Conservation (phyloP, 2,888 invertebrate species). For the Timema cristinae region DNA sequence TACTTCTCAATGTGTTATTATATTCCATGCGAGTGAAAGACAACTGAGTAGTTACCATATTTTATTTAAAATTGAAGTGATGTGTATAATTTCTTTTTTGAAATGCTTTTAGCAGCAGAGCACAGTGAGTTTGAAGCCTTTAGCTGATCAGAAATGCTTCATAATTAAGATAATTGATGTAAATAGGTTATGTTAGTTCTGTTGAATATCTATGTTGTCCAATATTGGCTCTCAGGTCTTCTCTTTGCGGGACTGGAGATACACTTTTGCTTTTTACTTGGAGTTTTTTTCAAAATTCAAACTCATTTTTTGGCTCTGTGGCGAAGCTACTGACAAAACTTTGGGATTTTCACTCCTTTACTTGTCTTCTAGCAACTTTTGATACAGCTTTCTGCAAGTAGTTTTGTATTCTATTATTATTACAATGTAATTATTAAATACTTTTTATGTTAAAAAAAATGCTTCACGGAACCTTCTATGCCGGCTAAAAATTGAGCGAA, state of each 20-base stretch:
- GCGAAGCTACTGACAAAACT: conserved; percentile 23
- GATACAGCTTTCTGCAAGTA: no score
- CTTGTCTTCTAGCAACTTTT: neutral
- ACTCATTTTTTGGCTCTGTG: conserved; percentile 29
- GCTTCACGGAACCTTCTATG: conserved; percentile 43
- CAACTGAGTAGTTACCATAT: no score
- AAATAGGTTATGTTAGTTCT: neutral
- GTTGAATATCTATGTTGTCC: conserved; percentile 16
- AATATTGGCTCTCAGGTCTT: conserved; percentile 70
- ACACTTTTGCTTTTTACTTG: neutral
- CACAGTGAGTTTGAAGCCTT: conserved; percentile 32
- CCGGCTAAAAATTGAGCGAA: conserved; percentile 47
- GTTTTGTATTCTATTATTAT: conserved; percentile 19
- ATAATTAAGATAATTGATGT: conserved; percentile 18
- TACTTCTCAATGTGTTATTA: no score
- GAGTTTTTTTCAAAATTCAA: conserved; percentile 25
- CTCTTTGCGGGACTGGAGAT: conserved; percentile 66
- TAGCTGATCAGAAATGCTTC: neutral
- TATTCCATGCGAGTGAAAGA: no score
- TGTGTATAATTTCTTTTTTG: neutral
- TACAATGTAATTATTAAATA: conserved; percentile 33
- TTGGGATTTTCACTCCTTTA: conserved; percentile 18
- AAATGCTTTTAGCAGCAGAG: conserved; percentile 31
- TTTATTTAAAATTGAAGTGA: conserved; percentile 1
- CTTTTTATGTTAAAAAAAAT: conserved; percentile 43